A percentile compares a stretch with the other conserved stretches of the same genome.
Evolutionary conservation across 1,140 invertebrate species (phyloP).

Genomic region (Goniozus legneri): DNA sequence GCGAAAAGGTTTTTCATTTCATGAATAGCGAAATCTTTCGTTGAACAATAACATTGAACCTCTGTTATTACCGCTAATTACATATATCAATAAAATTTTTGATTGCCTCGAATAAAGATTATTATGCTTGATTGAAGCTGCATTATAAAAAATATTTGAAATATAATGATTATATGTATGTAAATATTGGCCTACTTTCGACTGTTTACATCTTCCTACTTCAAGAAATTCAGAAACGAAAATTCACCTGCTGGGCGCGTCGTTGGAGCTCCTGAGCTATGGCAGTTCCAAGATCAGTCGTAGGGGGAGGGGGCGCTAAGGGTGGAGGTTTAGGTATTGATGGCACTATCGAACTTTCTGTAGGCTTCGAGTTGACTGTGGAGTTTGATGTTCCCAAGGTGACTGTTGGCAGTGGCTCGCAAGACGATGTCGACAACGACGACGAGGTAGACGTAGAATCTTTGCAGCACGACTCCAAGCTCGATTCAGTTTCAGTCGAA

Average conservation of each 20-base stretch:
- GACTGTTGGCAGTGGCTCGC: constrained; percentile 39
- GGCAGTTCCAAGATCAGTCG: constrained; percentile 53
- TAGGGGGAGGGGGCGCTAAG: constrained; percentile 22
- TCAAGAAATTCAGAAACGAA: too few species aligned
- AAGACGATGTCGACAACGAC: constrained; percentile 47
- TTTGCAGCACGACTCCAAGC: constrained; percentile 48
- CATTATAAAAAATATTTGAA: too few species aligned
- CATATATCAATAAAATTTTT: too few species aligned
- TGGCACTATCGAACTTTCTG: constrained; percentile 1
- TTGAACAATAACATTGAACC: too few species aligned
- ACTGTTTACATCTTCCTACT: too few species aligned
- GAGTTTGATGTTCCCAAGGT: constrained; percentile 27
- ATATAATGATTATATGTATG: too few species aligned
- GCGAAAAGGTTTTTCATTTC: too few species aligned
- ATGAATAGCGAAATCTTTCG: too few species aligned
- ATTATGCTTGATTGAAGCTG: too few species aligned
- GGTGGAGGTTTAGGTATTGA: constrained; percentile 7
- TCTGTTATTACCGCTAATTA: too few species aligned
- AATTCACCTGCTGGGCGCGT: constrained; percentile 57
- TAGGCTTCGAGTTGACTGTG: background rate
- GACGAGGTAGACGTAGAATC: constrained; percentile 49
- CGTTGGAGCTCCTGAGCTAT: constrained; percentile 64
- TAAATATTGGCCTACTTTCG: too few species aligned
- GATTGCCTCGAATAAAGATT: too few species aligned
- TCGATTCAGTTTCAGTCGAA: constrained; percentile 52